Base-by-base conservation (phyloP, 2,113 vertebrate genomes). In the Microcebus lehilahytsara region DNA sequence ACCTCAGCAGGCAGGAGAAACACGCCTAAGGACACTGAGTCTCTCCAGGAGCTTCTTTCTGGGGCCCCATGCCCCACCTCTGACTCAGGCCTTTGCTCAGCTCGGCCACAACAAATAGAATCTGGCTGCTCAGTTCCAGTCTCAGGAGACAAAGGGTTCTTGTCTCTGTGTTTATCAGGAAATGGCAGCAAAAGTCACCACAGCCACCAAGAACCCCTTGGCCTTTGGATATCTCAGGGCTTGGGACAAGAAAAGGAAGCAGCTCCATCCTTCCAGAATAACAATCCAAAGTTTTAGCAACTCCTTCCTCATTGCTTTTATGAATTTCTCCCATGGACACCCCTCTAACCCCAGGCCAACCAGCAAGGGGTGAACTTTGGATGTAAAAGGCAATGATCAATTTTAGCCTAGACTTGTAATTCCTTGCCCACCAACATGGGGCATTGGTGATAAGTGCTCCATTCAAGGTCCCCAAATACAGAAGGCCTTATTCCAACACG, bases 81-180 rank as follows among this genome's bases (percentile, higher is more conserved):
- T 32, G 60, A 86, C 11, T 37, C 67, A 60, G 71, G 42, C 10
- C 46, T 71, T 85, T 22, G 62, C 34, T 80, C 8, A 58, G 14
- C 53, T 12, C 83, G 49, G 17, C 19, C 58, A 9, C 27, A 86
- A 49, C n/a, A 67, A 67, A 79, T 0, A 78, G 53, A 74, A 71
- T 67, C 42, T 0, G 1, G 37, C 20, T 67, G 49, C 62, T 95
- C 30, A 42, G 56, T 49, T 91, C 53, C 53, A 84, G 27, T 56
- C 78, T 94, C 69, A 46, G 62, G 49, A 94, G 67, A 97, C 86
- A 98, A 97, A 96, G 66, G 0, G 11, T 83, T 85, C 85, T 84
- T 96, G 62, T 93, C 30, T 97, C 42, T 79, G 75, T 92, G 85
- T 89, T 96, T 89, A 92, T 89, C 78, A 92, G 96, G 89, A 97